Evolutionary conservation across 2,797 vertebrate species (phyloP).

Genomic region (Prunella strophiata): DNA sequence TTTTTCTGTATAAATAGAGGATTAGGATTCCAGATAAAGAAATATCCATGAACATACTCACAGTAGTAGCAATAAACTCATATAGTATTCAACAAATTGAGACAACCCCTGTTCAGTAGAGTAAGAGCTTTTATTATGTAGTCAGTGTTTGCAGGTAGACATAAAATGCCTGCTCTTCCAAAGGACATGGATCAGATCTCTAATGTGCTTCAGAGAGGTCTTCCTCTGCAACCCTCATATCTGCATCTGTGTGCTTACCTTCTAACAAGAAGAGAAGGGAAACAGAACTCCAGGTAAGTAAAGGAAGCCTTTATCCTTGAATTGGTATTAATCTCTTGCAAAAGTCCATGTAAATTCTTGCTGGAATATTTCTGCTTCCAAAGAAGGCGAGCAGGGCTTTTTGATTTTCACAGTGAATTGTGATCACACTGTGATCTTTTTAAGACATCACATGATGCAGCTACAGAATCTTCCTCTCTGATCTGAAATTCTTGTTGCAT

Average conservation of each 20-base stretch:
- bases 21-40: not conserved
- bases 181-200: not conserved
- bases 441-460: not conserved
- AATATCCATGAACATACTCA: accelerated
- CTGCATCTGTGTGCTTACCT: not conserved
- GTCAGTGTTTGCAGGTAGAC: not conserved
- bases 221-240: not conserved
- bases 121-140: not conserved
- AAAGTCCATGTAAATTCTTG: not conserved
- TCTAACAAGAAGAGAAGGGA: not conserved
- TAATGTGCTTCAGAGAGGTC: not conserved
- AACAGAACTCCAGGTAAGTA: not conserved
- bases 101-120: not conserved
- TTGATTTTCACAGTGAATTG: not conserved
- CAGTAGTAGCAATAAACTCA: not conserved
- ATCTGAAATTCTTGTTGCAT: not conserved
- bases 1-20: not conserved
- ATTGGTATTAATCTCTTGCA: not conserved
- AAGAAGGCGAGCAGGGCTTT: not conserved
- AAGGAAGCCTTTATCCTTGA: not conserved
- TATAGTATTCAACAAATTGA: not conserved
- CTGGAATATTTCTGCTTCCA: not conserved
- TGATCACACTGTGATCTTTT: accelerated
- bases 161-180: not conserved
- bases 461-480: not conserved